These are phyloP conservation scores for Eilema depressum DNA, from an alignment of 2,888 invertebrate genomes.

Conservation along the genomic window DNA sequence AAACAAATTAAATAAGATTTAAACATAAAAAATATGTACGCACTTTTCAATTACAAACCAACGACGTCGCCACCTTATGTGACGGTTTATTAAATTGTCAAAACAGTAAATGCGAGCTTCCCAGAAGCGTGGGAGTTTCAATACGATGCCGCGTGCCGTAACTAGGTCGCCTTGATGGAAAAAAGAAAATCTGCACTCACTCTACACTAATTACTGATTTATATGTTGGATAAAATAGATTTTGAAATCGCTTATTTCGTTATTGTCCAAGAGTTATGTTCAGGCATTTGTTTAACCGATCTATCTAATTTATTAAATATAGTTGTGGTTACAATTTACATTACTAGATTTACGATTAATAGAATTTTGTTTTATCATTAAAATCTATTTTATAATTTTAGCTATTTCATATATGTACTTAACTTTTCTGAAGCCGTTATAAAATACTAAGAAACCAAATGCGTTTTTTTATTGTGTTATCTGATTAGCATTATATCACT, in stretches of 20 bases:
- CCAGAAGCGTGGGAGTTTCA: conserved; percentile 74
- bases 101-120: conserved; percentile 72
- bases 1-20: conserved; percentile 24
- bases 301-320: no score
- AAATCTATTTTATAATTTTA: no score
- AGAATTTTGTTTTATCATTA: no score
- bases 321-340: no score
- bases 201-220: conserved; percentile 21
- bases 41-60: conserved; percentile 44
- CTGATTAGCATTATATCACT: background rate
- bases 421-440: no score
- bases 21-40: conserved; percentile 29
- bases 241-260: background rate
- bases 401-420: no score
- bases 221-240: background rate
- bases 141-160: conserved; percentile 45
- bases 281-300: no score
- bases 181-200: conserved; percentile 38
- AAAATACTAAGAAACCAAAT: no score
- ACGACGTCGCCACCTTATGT: conserved; percentile 50
- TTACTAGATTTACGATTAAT: no score
- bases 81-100: conserved; percentile 73
- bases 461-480: background rate
- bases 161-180: conserved; percentile 72
- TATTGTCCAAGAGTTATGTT: background rate